Conservation (phyloP, 2,797 vertebrate genomes). For the Columba guinea region DNA sequence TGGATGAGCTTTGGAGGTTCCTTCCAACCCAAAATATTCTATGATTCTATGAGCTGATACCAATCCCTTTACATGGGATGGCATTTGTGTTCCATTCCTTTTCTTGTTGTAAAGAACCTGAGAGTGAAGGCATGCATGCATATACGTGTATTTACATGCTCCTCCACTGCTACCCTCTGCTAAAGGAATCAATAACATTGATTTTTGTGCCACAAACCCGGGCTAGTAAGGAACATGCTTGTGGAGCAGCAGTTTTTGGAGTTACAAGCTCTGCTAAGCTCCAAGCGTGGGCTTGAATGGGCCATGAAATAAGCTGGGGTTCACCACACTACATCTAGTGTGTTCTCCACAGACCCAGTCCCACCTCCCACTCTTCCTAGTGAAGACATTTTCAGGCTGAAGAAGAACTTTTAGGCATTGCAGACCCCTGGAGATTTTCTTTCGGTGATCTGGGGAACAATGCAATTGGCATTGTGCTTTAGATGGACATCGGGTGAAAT, state of each 20-base stretch:
- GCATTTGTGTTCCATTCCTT: neutral
- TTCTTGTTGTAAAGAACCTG: neutral
- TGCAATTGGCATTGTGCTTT: neutral
- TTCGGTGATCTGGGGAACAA: neutral
- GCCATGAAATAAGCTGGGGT: neutral
- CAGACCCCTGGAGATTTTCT: neutral
- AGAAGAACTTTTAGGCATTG: neutral
- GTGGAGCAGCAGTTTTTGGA: neutral
- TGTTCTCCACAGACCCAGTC: neutral
- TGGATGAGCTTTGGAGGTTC: no score
- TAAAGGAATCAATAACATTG: neutral
- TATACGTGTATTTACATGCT: neutral
- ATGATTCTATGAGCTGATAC: neutral
- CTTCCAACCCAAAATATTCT: no score
- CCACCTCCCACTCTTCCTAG: neutral
- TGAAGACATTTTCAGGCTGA: neutral
- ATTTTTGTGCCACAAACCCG: constrained; percentile 3
- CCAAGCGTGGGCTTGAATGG: neutral
- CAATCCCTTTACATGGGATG: neutral
- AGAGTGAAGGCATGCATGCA: neutral
- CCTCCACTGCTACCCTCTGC: neutral
- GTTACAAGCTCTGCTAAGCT: neutral
- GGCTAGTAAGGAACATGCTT: neutral
- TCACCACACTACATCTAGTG: neutral
- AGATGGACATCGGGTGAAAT: neutral